Evolutionary conservation across 2,113 vertebrate genomes (phyloP), one percentile per base, ranked within the genome.

Genomic region (Cryptomyrus ogoouensis): DNA sequence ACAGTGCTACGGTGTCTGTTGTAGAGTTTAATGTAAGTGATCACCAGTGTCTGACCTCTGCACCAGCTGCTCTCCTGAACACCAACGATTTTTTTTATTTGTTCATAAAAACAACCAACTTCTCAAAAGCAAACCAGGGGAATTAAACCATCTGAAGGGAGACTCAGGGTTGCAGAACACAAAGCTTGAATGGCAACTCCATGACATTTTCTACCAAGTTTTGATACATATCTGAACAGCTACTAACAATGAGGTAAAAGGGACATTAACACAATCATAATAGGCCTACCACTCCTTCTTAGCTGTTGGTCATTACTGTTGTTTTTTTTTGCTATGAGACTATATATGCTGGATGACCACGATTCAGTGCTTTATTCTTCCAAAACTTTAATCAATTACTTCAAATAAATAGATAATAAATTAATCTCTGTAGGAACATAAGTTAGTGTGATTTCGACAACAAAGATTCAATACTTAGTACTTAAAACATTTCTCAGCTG

Each of bases 341-440:
- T 27, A 70, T 12, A 27, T 66, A 66, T 27, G 24, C 58, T 66
- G 58, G 58, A 66, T n/a, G n/a, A 70, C 3, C n/a, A 10, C 8
- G n/a, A 31, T 70, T 70, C 62, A 31, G 35, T 35, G 74, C 10
- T 50, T 84, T 50, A 47, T n/a, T 46, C 46, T 27, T 47, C 83
- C n/a, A 1, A 19, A 85, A 49, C 24, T 85, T 44, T 44, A 13
- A 47, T 3, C 9, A 85, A 85, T 8, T 10, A 49, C 24, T 50
- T 31, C 46, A 47, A 85, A 85, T 85, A 85, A 85, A 85, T 85
- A 85, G 4, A 74, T 27, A 74, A 83, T 85, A 85, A 85, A 49
- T 85, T 85, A 50, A 47, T 47, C 46, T 15, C 0, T 31, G 46
- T 13, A 49, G 83, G n/a, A 85, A 47, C 83, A 85, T 85, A 49